Evolutionary conservation across 2,888 invertebrate species (phyloP), one percentile per base, ranked within the genome.

Genomic region (Limnephilus lunatus): DNA sequence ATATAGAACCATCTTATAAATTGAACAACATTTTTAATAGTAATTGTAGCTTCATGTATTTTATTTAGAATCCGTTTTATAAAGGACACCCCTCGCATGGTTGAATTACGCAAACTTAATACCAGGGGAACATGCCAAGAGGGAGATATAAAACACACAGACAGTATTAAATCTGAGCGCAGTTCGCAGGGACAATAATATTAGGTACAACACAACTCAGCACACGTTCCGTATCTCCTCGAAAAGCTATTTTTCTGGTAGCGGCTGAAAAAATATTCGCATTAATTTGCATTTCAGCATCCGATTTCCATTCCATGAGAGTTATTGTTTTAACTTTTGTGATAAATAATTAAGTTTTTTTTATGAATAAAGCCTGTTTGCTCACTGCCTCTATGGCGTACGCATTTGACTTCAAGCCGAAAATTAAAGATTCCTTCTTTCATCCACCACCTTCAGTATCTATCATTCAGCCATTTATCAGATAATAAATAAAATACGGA

Each of bases 241-340:
- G 44, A 25, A 25, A 30, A 86, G 86, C 86, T 86, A n/a, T 44
- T 39, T 48, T 86, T 48, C 86, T 48, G 86, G 86, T 44, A n/a
- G n/a, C 81, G 44, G n/a, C 44, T 81, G 68, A 91, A 91, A 90
- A 91, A 91, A 48, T 91, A 86, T 86, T 39, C 91, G 81, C 91
- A 85, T 85, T 39, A 90, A 90, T 90, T 90, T 85, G 68, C 90
- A 53, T 80, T 80, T 90, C 85, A 39, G 30, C 35, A 85, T 30
- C 31, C 30, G 68, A 80, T 68, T 90, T 90, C 68, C 53, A 39
- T 15, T 12, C 90, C 32, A 68, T 80, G 85, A 19, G 53, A 53
- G 53, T 68, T 68, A n/a, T 68, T 68, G 68, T 68, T 68, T n/a
- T 9, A 9, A 68, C 68, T 68, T 68, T 68, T 68, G 68, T n/a